These are phyloP conservation scores for Atherinosoma microstoma DNA, from an alignment of 2,797 vertebrate species.

Conservation along the genomic window DNA sequence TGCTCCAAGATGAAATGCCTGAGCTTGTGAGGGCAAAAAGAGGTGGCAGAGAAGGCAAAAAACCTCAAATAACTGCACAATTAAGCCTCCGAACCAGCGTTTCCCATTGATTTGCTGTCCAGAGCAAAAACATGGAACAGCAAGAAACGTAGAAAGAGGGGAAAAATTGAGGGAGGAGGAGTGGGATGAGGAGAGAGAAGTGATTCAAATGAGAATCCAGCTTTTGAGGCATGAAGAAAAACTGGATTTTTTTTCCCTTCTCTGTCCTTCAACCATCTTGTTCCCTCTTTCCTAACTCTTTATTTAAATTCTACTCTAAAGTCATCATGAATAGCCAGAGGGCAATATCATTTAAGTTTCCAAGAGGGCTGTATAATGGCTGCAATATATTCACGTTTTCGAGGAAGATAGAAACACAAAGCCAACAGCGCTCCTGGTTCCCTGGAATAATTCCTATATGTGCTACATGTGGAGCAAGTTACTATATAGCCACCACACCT, in stretches of 20 bases:
- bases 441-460: constrained; percentile 64
- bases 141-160: constrained; percentile 17
- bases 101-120: constrained; percentile 74
- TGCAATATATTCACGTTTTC: constrained; percentile 21
- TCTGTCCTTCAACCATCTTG: constrained; percentile 26
- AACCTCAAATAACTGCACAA: constrained; percentile 70
- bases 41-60: constrained; percentile 40
- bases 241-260: constrained; percentile 6
- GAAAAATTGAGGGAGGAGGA: constrained; percentile 30
- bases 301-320: constrained; percentile 35
- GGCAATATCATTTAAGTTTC: constrained; percentile 49
- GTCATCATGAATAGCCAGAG: constrained; percentile 52
- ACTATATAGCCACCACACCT: constrained; percentile 63
- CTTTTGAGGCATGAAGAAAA: constrained; percentile 26
- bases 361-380: constrained; percentile 33
- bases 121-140: constrained; percentile 37
- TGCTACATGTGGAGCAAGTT: constrained; percentile 37
- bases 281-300: constrained; percentile 8
- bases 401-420: constrained; percentile 41
- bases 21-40: constrained; percentile 48
- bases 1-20: constrained; percentile 44
- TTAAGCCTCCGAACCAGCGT: constrained; percentile 61
- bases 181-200: constrained; percentile 19
- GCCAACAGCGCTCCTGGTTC: constrained; percentile 30
- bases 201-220: constrained; percentile 46